These are phyloP conservation scores for Drosophila lowei DNA, from an alignment of 1,140 invertebrate genomes.

Conservation along the genomic window DNA sequence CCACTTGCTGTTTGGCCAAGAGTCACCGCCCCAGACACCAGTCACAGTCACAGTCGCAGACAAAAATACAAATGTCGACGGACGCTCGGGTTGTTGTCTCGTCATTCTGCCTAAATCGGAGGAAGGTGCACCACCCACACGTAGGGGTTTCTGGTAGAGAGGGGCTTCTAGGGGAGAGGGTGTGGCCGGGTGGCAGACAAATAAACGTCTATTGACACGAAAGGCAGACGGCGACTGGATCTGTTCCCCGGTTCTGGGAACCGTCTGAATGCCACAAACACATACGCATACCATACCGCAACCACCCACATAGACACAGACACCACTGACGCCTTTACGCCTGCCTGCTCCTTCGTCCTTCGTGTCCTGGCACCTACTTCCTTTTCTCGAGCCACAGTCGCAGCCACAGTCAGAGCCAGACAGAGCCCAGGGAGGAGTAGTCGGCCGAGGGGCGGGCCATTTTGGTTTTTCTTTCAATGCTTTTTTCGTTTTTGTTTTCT, in stretches of 20 bases:
- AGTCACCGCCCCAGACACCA: slow-evolving; percentile 11
- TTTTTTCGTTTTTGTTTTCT: slow-evolving; percentile 50
- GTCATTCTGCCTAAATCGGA: slow-evolving; percentile 29
- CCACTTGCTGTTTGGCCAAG: slow-evolving; percentile 4
- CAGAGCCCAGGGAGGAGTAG: slow-evolving; percentile 39
- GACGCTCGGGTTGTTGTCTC: slow-evolving; percentile 48
- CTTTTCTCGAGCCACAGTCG: slow-evolving; percentile 52
- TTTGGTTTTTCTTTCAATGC: slow-evolving; percentile 18
- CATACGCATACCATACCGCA: slow-evolving; percentile 9
- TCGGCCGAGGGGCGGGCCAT: slow-evolving; percentile 31
- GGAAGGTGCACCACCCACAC: too few relatives aligned
- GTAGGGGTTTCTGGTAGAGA: slow-evolving; percentile 8
- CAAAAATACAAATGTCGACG: slow-evolving; percentile 44
- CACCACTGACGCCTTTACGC: not conserved
- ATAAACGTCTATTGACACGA: slow-evolving; percentile 74
- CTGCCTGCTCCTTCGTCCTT: slow-evolving; percentile 6
- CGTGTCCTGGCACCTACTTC: slow-evolving; percentile 67
- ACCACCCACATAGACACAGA: slow-evolving; percentile 7
- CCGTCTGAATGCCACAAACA: slow-evolving; percentile 31
- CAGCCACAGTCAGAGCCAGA: slow-evolving; percentile 56
- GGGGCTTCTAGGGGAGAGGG: not conserved
- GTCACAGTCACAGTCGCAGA: slow-evolving; percentile 27
- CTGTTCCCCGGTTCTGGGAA: slow-evolving; percentile 32
- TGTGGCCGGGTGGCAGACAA: slow-evolving; percentile 39
- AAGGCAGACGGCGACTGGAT: slow-evolving; percentile 34